Conservation (phyloP, 1,140 invertebrate species). For the Eurosta solidaginis region DNA sequence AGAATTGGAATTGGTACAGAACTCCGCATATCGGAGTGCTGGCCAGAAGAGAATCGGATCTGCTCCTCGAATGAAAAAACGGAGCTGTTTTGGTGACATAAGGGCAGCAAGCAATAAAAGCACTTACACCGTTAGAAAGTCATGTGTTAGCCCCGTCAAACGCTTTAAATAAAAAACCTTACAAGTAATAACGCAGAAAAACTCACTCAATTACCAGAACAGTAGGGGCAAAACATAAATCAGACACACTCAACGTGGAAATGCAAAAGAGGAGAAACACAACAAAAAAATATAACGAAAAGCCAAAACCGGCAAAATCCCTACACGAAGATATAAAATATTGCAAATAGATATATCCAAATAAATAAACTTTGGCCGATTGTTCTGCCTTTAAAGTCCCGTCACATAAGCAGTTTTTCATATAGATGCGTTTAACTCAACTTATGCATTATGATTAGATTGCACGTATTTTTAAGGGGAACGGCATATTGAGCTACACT, state of each 20-base stretch:
- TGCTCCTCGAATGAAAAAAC: neutral
- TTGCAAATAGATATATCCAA: neutral
- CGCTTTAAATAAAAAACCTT: neutral
- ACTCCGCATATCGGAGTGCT: too few relatives aligned
- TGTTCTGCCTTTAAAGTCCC: too few relatives aligned
- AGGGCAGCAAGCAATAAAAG: conserved; percentile 31
- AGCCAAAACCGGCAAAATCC: neutral
- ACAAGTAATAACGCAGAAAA: neutral
- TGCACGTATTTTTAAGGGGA: too few relatives aligned
- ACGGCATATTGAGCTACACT: too few relatives aligned
- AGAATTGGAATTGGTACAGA: too few relatives aligned
- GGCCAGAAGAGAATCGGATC: too few relatives aligned
- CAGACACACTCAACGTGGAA: too few relatives aligned
- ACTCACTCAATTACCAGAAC: neutral
- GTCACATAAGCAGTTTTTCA: too few relatives aligned
- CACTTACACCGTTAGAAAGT: conserved; percentile 17
- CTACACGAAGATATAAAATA: neutral
- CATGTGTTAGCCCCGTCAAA: conserved; percentile 35
- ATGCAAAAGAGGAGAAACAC: neutral
- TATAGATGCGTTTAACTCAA: too few relatives aligned
- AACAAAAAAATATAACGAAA: neutral
- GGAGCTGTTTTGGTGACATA: neutral
- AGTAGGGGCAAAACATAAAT: neutral
- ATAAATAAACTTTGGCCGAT: too few relatives aligned
- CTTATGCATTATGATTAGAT: too few relatives aligned